A percentile compares a stretch with the other conserved stretches of the same genome.
Evolutionary conservation across 92 coral and sea anemone species (phyloP).

Genomic region (Bergia puertoricense): DNA sequence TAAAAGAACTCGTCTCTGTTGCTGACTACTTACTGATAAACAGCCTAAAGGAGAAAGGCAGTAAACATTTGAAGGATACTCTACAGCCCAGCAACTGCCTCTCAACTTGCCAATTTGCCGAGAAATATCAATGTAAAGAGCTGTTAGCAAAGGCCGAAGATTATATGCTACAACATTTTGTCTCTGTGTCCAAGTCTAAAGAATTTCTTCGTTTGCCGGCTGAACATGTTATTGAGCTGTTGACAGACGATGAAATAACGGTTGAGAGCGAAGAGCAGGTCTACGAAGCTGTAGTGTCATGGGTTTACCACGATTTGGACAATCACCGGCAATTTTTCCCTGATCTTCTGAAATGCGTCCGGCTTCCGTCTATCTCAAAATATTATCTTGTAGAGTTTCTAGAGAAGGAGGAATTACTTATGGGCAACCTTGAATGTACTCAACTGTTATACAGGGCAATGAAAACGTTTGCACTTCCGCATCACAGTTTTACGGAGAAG

Average conservation of each 20-base stretch:
- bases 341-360: constrained; percentile 67
- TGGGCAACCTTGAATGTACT: constrained; percentile 67
- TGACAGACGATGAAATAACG: constrained; percentile 77
- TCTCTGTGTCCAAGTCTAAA: constrained; percentile 84
- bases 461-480: constrained; percentile 74
- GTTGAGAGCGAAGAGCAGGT: constrained; percentile 85
- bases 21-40: constrained; percentile 84
- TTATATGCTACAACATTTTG: constrained; percentile 75
- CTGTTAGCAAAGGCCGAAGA: constrained; percentile 68
- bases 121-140: constrained; percentile 80
- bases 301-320: constrained; percentile 83
- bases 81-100: constrained; percentile 83
- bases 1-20: constrained; percentile 82
- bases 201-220: constrained; percentile 67
- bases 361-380: constrained; percentile 78
- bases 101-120: constrained; percentile 85
- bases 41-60: constrained; percentile 81
- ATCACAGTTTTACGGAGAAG: constrained; percentile 15
- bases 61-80: constrained; percentile 64
- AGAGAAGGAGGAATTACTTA: constrained; percentile 79
- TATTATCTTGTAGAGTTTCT: constrained; percentile 78
- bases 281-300: constrained; percentile 82
- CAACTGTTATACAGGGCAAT: constrained; percentile 79
- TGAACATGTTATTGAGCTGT: constrained; percentile 70
- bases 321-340: constrained; percentile 62